Evolutionary conservation across 1,140 invertebrate species (phyloP).

Genomic region (Sminthurides bifidus): DNA sequence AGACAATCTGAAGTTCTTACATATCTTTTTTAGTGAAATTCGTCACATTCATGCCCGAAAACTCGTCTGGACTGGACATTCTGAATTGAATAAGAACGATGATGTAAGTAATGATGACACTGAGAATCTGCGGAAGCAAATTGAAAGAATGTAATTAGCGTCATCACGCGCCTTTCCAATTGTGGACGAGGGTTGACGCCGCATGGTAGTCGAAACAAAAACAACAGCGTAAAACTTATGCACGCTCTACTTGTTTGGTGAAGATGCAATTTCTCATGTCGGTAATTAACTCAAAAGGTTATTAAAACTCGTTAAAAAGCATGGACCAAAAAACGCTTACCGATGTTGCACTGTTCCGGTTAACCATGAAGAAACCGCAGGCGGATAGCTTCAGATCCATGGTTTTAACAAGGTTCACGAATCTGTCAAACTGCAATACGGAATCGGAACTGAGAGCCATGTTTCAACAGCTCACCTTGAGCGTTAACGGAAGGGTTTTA

Average conservation of each 20-base stretch:
- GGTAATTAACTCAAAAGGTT: background rate
- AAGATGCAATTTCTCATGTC: background rate
- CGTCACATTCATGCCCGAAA: no score
- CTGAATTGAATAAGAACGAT: constrained; percentile 11
- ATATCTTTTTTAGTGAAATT: no score
- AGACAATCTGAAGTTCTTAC: no score
- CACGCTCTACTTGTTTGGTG: background rate
- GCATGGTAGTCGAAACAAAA: no score
- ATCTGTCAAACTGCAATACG: constrained; percentile 12
- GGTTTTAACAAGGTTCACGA: constrained; percentile 4
- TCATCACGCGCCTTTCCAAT: no score
- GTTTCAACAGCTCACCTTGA: no score
- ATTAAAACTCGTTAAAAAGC: no score
- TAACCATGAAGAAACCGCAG: constrained; percentile 12
- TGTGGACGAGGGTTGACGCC: no score
- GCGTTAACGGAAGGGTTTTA: no score
- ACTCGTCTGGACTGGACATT: no score
- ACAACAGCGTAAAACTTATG: background rate
- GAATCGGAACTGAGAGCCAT: no score
- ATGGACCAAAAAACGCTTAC: constrained; percentile 6
- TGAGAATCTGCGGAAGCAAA: background rate
- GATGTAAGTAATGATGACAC: constrained; percentile 11
- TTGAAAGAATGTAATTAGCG: no score
- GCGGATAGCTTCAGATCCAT: constrained; percentile 3
- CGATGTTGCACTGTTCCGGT: constrained; percentile 10